Base-by-base conservation (phyloP, 1,140 invertebrate species). In the Meloidogyne exigua region DNA sequence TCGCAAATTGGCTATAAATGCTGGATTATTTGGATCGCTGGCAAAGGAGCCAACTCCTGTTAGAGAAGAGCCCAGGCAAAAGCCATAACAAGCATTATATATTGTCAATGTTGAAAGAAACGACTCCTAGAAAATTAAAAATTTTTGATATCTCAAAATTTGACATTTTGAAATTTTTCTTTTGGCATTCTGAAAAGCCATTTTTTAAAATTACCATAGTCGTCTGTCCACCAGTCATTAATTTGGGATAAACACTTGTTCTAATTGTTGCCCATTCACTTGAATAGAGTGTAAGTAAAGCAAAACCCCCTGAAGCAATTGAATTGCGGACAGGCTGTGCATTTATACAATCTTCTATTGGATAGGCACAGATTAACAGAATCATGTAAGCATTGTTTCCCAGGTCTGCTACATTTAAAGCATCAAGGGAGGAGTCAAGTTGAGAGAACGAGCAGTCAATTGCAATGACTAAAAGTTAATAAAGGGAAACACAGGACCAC, bases 61-160 rank as follows among this genome's bases (percentile, higher is more conserved):
- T 4, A 73, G 71, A 9, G 74, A 76, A 2, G 81, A 69, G 2
- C 79, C 79, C 7, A 67, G 63, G 39, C 79, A 80, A 44, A 82
- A 80, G n/a, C 71, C 81, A 64, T 72, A 80, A 65, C 79, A 80
- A 21, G 79, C 80, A 65, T 81, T 81, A 44, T 81, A 83, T n/a
- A 32, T 63, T 10, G 80, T 23, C 2, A 72, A 76, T 13, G 36
- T 75, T 13, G 28, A 23, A 0, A 81, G 32, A 32, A 83, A 69
- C 3, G 26, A 21, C 0, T 77, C 67, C 77, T 81, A 75, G 66
- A 71, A 7, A 15, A 68, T 39, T 39, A 39, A 39, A 39, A 39
- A 7, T 39, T 39, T 39, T 39, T 9, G 36, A 39, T 10, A 39
- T 39, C 10, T 39, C 10, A 9, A n/a, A 23, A 23, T 18, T 21